A percentile compares a stretch with the other conserved stretches of the same genome.
Conservation (phyloP, 2,797 vertebrate genomes). For the Urophycis tenuis region DNA sequence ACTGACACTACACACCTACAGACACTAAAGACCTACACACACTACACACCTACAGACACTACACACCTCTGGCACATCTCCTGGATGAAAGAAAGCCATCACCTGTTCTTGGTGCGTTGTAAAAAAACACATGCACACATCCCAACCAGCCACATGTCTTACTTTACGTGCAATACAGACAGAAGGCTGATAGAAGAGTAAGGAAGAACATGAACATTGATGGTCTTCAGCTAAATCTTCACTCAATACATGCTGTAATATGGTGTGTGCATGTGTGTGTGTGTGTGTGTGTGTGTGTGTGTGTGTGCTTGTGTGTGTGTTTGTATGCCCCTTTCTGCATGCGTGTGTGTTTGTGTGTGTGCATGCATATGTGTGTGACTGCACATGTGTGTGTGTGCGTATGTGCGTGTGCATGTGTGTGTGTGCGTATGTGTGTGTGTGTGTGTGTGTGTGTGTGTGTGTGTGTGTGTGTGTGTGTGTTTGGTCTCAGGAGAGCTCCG, state of each 20-base stretch:
- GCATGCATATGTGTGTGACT: too few species aligned
- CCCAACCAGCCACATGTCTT: not conserved
- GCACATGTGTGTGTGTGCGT: not conserved
- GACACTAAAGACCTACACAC: too few species aligned
- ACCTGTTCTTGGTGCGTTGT: not conserved
- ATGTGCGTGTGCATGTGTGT: not conserved
- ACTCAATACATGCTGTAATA: not conserved
- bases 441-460: conserved; percentile 16
- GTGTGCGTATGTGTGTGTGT: conserved; percentile 8
- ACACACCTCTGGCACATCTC: not conserved
- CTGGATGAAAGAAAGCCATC: not conserved
- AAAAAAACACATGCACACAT: not conserved
- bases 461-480: not conserved
- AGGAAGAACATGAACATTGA: not conserved
- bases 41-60: too few species aligned
- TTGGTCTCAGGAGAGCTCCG: conserved; percentile 14
- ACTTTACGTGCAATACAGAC: not conserved
- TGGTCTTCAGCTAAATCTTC: not conserved
- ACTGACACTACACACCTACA: not conserved
- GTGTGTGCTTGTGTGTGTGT: too few species aligned
- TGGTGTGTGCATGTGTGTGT: not conserved
- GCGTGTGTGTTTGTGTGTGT: not conserved
- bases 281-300: not conserved
- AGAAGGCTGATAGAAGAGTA: not conserved
- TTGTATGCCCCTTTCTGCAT: not conserved